Percentiles rank a stretch among this genome's conserved stretches.
Evolutionary conservation across 2,113 vertebrate species (phyloP).

Genomic region (Setophaga coronata): DNA sequence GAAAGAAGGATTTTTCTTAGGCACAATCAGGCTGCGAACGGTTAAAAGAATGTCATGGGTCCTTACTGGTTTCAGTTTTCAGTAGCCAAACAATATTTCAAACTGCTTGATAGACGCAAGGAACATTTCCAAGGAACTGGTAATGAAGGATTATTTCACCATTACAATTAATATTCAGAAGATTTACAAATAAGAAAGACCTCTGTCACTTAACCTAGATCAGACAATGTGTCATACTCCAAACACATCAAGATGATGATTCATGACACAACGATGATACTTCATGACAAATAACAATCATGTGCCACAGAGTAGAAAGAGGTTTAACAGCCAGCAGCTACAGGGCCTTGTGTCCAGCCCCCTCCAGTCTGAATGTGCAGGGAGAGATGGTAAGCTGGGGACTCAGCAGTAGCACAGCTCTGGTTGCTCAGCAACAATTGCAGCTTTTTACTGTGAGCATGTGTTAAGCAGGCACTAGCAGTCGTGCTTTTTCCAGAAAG

Average conservation of each 20-base stretch:
- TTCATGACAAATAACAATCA: background rate
- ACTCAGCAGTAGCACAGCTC: background rate
- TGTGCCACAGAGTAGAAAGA: background rate
- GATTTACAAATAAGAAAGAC: background rate
- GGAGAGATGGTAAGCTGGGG: background rate
- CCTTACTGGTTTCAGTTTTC: background rate
- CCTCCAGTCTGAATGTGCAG: accelerated
- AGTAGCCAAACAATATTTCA: background rate
- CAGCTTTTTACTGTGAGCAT: background rate
- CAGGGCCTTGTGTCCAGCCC: background rate
- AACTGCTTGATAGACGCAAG: background rate
- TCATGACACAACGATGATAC: no score
- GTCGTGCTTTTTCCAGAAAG: background rate
- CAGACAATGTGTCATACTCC: accelerated
- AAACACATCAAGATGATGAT: background rate
- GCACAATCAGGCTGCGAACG: background rate
- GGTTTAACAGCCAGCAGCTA: background rate
- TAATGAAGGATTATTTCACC: background rate
- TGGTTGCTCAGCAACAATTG: background rate
- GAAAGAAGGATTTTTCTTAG: background rate
- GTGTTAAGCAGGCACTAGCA: background rate
- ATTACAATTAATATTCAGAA: background rate
- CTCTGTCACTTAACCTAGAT: background rate
- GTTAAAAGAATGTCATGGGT: accelerated
- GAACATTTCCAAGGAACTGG: background rate